A percentile compares a stretch with the other conserved stretches of the same genome.
Conservation (phyloP, 2,113 vertebrate species). For the Ahaetulla prasina region DNA sequence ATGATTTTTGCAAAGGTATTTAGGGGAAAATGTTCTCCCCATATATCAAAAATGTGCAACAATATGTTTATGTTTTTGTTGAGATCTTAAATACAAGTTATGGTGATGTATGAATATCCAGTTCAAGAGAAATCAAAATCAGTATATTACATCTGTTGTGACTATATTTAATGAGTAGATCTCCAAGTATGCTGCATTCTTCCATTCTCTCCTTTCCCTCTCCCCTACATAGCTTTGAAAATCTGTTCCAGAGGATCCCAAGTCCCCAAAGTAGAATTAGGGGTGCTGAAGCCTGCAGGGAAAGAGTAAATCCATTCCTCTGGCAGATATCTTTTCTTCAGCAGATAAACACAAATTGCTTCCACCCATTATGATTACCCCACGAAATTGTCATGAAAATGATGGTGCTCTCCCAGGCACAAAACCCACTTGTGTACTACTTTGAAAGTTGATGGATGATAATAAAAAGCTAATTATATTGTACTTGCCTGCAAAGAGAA, state of each 20-base stretch:
- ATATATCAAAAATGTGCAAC: neutral
- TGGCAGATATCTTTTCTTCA: neutral
- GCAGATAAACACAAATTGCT: neutral
- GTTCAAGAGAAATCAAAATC: neutral
- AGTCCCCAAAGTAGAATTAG: neutral
- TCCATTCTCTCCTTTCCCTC: neutral
- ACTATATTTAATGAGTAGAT: neutral
- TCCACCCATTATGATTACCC: neutral
- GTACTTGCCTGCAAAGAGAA: conserved; percentile 11
- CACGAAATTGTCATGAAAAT: conserved; percentile 18
- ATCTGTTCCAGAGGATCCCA: neutral
- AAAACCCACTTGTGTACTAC: neutral
- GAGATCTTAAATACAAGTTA: neutral
- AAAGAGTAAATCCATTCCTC: neutral
- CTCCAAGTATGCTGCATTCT: neutral
- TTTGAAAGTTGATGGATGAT: conserved; percentile 27
- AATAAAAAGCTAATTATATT: conserved; percentile 14
- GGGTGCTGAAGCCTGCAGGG: neutral
- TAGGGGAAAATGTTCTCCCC: neutral
- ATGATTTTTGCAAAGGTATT: neutral
- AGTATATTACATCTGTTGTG: neutral
- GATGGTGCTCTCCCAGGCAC: neutral
- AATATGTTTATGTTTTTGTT: neutral
- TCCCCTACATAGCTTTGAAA: neutral
- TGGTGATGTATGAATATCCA: neutral